phyloP scores from a whole-genome alignment of 2,797 vertebrate species.

The Ceryle rudis region DNA sequence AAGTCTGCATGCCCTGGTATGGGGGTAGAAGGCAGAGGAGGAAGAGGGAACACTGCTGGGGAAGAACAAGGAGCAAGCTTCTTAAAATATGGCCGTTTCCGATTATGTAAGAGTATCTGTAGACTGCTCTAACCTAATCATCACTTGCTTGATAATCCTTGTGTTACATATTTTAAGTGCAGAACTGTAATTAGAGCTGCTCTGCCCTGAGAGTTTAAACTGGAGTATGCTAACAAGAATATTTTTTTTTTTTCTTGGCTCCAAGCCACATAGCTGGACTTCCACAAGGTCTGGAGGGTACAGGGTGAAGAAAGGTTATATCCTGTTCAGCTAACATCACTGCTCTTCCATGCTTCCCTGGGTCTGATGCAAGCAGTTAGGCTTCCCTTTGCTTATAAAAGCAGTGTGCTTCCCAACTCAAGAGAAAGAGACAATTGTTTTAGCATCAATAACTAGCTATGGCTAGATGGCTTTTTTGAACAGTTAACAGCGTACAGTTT shows the following conservation, averaged over 20 bases:
- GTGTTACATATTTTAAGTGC: neutral
- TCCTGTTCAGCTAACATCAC: neutral
- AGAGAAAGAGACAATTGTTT: neutral
- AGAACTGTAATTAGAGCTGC: conserved; percentile 33
- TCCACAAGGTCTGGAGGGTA: neutral
- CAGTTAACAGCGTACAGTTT: neutral
- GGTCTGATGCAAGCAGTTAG: neutral
- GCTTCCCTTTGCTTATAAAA: neutral
- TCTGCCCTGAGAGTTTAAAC: neutral
- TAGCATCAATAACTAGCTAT: neutral
- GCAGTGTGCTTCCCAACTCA: neutral
- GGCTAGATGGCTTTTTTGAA: neutral
- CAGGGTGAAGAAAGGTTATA: neutral
- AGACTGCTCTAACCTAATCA: conserved; percentile 19
- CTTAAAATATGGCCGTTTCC: conserved; percentile 38
- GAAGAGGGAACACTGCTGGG: conserved; percentile 8
- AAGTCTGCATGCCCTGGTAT: neutral
- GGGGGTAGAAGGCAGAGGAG: neutral
- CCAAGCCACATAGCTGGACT: neutral
- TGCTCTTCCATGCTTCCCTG: neutral
- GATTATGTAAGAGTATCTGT: conserved; percentile 40
- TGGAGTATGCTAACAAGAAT: neutral
- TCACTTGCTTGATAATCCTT: conserved; percentile 19
- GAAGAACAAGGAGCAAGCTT: conserved; percentile 24
- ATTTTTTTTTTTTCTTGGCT: neutral